Evolutionary conservation across 2,888 invertebrate species (phyloP), one percentile per base, ranked within the genome.

Genomic region (Trachelus tabidus): DNA sequence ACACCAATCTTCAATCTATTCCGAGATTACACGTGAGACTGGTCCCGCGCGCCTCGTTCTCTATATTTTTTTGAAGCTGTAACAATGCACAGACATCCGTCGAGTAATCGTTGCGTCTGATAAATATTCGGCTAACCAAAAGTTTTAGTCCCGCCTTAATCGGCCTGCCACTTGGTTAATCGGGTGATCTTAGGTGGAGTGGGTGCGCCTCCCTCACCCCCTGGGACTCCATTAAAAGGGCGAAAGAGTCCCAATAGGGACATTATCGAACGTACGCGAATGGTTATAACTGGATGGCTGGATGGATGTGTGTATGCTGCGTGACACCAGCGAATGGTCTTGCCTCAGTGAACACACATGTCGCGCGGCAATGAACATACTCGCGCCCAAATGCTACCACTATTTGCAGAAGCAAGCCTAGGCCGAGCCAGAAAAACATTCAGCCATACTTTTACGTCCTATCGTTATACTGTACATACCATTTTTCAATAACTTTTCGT

Each of bases 281-380:
- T 75, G 31, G 30, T 33, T 34, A 77, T n/a, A 69, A n/a, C 73
- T 34, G 76, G 33, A 76, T 40, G 33, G 77, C 79, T 79, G 73
- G 81, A 81, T 80, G 86, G 88, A 88, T 88, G 88, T 87, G 87
- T 83, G 83, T 82, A 85, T n/a, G 34, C 73, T 34, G n/a, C 34
- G n/a, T n/a, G 73, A 34, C 86, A 83, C 84, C 83, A 84, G 82
- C 82, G 86, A 83, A 83, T 85, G 90, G 91, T 91, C 88, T 89
- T 89, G 91, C 89, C 89, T 87, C 87, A 91, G 82, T 90, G 90
- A 88, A 84, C 90, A 90, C 91, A 91, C 90, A 91, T 91, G 91
- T 91, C 90, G 89, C 83, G 75, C 80, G 77, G 78, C 69, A n/a
- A 69, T 4, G 30, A 69, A 69, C 69, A 69, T 69, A 69, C 69